Percentiles rank a stretch among this genome's conserved stretches.
phyloP scores from a whole-genome alignment of 2,888 invertebrate species.

The Dendrolimus houi region DNA sequence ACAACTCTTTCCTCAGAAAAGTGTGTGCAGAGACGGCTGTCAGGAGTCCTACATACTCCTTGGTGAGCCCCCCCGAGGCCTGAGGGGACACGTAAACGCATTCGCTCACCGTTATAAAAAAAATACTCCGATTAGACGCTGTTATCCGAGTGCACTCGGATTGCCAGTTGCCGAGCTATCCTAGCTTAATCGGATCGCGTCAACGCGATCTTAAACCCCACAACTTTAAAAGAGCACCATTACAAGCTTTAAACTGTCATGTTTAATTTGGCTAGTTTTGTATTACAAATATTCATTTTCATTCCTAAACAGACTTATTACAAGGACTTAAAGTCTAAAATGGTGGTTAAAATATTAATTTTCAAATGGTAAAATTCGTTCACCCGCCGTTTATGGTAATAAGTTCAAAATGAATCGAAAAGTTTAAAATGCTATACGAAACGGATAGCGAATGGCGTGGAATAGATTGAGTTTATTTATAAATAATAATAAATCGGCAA shows the following conservation, averaged over 20 bases:
- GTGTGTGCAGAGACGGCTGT: too few species aligned
- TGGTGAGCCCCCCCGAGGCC: too few species aligned
- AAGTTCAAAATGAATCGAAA: constrained; percentile 58
- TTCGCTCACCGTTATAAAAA: too few species aligned
- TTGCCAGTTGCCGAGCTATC: too few species aligned
- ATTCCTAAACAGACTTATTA: neutral
- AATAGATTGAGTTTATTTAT: constrained; percentile 11
- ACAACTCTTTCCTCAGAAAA: too few species aligned
- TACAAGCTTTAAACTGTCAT: neutral
- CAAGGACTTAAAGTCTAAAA: neutral
- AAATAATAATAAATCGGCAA: too few species aligned
- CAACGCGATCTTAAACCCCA: neutral
- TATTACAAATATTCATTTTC: neutral
- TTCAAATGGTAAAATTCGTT: neutral
- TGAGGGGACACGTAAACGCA: too few species aligned
- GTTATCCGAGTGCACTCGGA: too few species aligned
- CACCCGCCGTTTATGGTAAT: constrained; percentile 47
- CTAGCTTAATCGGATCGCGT: too few species aligned
- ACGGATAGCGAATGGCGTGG: constrained; percentile 24
- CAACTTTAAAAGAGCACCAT: neutral
- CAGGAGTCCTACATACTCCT: too few species aligned
- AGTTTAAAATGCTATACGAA: constrained; percentile 51
- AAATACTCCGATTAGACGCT: too few species aligned
- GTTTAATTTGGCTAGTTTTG: neutral
- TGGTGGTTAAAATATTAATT: neutral